Evolutionary conservation across 2,113 vertebrate species (phyloP), one percentile per base, ranked within the genome.

Genomic region (Bothrops jararaca): DNA sequence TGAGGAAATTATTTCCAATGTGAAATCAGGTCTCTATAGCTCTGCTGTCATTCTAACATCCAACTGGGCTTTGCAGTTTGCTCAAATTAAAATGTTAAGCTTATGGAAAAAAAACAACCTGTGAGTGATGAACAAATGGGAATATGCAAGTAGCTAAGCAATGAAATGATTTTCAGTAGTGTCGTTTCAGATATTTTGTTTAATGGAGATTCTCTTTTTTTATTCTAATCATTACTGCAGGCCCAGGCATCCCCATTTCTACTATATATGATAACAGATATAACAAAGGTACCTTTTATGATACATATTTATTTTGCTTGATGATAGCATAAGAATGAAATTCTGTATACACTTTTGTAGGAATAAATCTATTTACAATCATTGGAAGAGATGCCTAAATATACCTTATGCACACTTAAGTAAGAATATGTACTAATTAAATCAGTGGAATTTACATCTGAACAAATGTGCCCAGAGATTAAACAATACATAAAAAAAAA

Each of bases 241-340:
- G 98, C 90, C 98, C 98, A 0, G 98, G 98, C 2, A 95, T 98
- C 93, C 98, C 98, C 39, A 98, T 98, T 95, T 97, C 97, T 42
- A 98, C 97, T 87, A 97, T 98, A 93, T 97, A 98, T 34, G 97
- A 98, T 11, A 98, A 97, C 91, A 57, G 0, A 4, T 94, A 96
- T 0, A 95, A 98, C 5, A 97, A 97, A 98, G 98, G 98, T 98
- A 98, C 34, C 7, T 20, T 64, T 91, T 95, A 69, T 57, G 11
- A 85, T 86, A 3, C 29, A 39, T 92, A 5, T 93, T 95, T 95
- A n/a, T 29, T 94, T 2, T 92, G 3, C 7, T 74, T 88, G 15
- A 50, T 91, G 15, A 56, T 20, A 56, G 54, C 54, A 56, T 56
- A 56, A 56, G 54, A 20, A 56, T 48, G 53, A 57, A 57, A 85